Conservation (phyloP, 2,888 invertebrate species). For the Trissolcus brochymenae region DNA sequence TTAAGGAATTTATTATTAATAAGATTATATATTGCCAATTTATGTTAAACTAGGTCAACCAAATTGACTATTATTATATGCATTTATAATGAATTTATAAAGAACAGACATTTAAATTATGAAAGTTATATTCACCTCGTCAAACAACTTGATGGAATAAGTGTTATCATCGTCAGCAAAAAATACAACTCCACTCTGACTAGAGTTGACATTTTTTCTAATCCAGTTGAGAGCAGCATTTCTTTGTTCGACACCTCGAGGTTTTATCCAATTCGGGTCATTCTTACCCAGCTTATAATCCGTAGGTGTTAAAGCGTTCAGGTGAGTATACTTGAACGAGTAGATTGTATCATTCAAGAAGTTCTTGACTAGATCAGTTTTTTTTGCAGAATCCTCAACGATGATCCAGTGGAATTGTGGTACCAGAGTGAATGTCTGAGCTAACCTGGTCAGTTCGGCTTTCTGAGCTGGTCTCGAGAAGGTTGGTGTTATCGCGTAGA, state of each 20-base stretch:
- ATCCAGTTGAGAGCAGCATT: constrained; percentile 92
- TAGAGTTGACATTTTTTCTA: constrained; percentile 80
- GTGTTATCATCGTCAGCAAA: constrained; percentile 99
- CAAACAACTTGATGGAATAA: constrained; percentile 91
- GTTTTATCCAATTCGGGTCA: constrained; percentile 86
- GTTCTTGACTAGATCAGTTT: constrained; percentile 84
- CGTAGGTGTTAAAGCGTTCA: constrained; percentile 84
- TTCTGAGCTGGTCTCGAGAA: constrained; percentile 92
- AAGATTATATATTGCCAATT: too few relatives aligned
- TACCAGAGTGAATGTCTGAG: constrained; percentile 90
- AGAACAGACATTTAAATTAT: too few relatives aligned
- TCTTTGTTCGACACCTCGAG: constrained; percentile 93
- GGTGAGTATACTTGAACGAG: constrained; percentile 81
- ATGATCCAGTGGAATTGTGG: constrained; percentile 95
- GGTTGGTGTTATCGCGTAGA: constrained; percentile 96
- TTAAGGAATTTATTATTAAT: too few relatives aligned
- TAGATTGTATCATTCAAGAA: constrained; percentile 82
- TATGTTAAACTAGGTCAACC: too few relatives aligned
- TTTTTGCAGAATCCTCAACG: constrained; percentile 88
- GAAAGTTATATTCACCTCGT: constrained; percentile 81
- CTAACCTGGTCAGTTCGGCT: constrained; percentile 93
- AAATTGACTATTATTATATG: too few relatives aligned
- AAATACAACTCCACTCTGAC: constrained; percentile 86
- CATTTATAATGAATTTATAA: too few relatives aligned
- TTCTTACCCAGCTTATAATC: constrained; percentile 82